Conservation (phyloP, 2,888 invertebrate genomes). For the Caenorhabditis plicata region DNA sequence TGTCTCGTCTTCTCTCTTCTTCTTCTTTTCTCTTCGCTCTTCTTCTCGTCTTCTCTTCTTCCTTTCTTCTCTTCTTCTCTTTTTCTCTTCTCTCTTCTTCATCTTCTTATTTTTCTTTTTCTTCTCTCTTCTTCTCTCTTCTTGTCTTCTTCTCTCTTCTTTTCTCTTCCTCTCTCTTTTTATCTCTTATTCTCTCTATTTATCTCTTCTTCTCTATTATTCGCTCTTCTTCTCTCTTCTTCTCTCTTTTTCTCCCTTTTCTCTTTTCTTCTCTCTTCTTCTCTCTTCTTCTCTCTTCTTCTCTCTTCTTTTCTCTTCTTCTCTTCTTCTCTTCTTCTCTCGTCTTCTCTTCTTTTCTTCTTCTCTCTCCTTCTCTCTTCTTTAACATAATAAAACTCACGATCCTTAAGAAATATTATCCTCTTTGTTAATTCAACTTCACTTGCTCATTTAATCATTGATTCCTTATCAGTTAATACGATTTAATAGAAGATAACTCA, state of each 20-base stretch:
- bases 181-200: too few species aligned
- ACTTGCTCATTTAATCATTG: not conserved
- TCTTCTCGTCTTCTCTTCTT: too few species aligned
- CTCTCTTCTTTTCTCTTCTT: not conserved
- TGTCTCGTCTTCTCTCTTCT: too few species aligned
- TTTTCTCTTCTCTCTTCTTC: too few species aligned
- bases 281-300: conserved; percentile 6
- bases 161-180: too few species aligned
- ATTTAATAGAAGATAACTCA: not conserved
- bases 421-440: not conserved
- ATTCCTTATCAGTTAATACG: not conserved
- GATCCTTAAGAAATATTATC: conserved; percentile 1
- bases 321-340: conserved; percentile 2
- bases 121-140: too few species aligned
- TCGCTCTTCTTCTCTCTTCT: conserved; percentile 6
- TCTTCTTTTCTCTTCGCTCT: too few species aligned
- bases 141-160: too few species aligned
- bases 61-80: too few species aligned
- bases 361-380: not conserved
- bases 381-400: not conserved
- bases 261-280: conserved; percentile 11
- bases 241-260: conserved; percentile 9
- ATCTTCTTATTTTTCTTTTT: too few species aligned
- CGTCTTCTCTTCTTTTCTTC: conserved; percentile 1
- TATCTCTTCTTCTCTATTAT: too few species aligned